These are phyloP conservation scores for Serranochromis macrocephalus DNA, from an alignment of 2,113 vertebrate genomes.

Conservation along the genomic window DNA sequence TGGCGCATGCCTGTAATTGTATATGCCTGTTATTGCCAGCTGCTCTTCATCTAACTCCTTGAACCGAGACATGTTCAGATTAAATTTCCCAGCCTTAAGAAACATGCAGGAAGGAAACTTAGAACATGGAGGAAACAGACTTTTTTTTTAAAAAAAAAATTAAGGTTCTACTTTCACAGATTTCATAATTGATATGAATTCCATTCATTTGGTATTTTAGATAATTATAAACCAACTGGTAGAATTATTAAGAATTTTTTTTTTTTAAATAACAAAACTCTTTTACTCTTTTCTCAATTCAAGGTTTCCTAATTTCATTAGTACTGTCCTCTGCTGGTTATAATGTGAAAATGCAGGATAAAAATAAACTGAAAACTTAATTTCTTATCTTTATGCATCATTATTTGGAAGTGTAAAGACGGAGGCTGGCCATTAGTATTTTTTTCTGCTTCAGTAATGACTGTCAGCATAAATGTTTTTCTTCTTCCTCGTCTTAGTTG, in stretches of 20 bases:
- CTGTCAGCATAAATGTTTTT: neutral
- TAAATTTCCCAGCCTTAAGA: neutral
- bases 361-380: neutral
- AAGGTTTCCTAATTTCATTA: neutral
- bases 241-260: neutral
- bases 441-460: neutral
- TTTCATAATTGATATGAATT: neutral
- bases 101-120: neutral
- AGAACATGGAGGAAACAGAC: neutral
- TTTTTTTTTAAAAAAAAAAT: fast-evolving
- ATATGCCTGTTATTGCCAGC: neutral
- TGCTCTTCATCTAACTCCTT: neutral
- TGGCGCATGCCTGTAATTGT: neutral
- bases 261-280: neutral
- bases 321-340: slow-evolving; percentile 9
- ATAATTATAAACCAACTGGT: neutral
- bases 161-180: neutral
- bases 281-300: neutral
- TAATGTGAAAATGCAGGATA: neutral
- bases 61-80: neutral
- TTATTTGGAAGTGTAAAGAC: neutral
- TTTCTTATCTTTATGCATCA: neutral
- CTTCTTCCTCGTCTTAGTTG: neutral
- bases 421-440: neutral
- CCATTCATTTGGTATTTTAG: neutral